These are phyloP conservation scores for Aegithalos caudatus DNA, from an alignment of 2,113 vertebrate species.

Conservation along the genomic window DNA sequence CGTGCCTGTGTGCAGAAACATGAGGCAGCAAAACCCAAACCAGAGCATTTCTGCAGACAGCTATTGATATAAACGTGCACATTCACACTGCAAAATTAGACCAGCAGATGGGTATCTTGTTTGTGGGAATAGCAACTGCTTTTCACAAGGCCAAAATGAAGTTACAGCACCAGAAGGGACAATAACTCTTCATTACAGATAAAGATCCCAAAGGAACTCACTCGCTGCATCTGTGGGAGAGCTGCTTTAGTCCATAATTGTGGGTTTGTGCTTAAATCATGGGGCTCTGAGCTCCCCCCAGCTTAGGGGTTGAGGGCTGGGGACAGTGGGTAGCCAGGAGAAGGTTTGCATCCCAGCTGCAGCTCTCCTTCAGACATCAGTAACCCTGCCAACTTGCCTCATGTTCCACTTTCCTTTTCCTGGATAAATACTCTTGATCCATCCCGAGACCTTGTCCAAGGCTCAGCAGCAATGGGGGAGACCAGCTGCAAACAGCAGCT, in stretches of 20 bases:
- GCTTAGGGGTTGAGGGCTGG: not conserved
- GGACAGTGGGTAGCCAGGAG: not conserved
- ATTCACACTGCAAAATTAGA: not conserved
- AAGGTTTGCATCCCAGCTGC: not conserved
- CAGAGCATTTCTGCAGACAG: conserved; percentile 26
- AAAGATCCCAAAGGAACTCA: not conserved
- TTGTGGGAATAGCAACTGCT: not conserved
- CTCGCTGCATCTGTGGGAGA: not conserved
- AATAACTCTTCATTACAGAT: not conserved
- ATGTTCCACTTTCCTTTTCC: not conserved
- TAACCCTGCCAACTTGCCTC: not conserved
- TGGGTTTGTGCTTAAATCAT: not conserved
- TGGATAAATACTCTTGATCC: not conserved
- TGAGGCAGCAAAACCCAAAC: not conserved
- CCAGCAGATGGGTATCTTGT: conserved; percentile 12
- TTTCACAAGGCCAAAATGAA: not conserved
- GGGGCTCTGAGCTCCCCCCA: not conserved
- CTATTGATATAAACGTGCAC: not conserved
- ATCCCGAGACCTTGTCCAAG: not conserved
- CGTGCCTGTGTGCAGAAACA: not conserved
- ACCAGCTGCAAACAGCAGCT: not conserved
- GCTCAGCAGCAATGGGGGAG: not conserved
- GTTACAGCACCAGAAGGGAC: not conserved
- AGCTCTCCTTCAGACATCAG: not conserved
- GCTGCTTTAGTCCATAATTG: not conserved